phyloP scores from a whole-genome alignment of 2,888 invertebrate genomes.

The Cosmopolites sordidus region DNA sequence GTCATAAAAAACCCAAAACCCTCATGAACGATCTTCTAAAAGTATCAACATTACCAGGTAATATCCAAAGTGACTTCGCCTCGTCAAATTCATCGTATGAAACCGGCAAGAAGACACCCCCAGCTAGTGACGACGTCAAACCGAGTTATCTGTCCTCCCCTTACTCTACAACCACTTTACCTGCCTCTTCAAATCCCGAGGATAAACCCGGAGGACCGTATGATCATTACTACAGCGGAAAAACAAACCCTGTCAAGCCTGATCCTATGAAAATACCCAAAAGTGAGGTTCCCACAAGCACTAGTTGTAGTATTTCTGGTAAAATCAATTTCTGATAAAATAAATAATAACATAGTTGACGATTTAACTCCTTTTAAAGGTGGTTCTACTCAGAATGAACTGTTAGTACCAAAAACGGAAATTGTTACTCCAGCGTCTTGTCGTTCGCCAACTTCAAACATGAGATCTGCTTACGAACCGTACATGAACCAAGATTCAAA shows the following conservation, averaged over 20 bases:
- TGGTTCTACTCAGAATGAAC: constrained; percentile 48
- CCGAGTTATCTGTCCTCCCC: constrained; percentile 47
- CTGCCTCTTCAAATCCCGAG: constrained; percentile 29
- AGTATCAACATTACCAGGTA: constrained; percentile 9
- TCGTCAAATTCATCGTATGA: constrained; percentile 40
- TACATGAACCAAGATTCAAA: constrained; percentile 68
- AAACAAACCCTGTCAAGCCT: constrained; percentile 40
- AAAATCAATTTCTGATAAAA: background rate
- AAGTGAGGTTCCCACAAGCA: constrained; percentile 45
- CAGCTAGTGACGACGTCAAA: constrained; percentile 46
- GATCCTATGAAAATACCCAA: constrained; percentile 54
- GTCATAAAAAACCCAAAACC: too few relatives aligned
- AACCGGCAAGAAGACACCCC: constrained; percentile 37
- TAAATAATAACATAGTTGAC: background rate
- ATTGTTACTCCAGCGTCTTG: constrained; percentile 40
- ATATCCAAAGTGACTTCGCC: constrained; percentile 19
- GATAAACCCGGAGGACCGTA: constrained; percentile 37
- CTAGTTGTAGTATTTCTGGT: constrained; percentile 46
- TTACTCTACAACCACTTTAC: constrained; percentile 32
- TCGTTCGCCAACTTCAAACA: constrained; percentile 52
- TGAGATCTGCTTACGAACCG: constrained; percentile 56
- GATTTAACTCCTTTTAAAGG: background rate
- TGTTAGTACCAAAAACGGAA: constrained; percentile 68
- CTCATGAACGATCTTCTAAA: too few relatives aligned
- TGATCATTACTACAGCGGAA: constrained; percentile 37